These are phyloP conservation scores for Galaxias olidus DNA, from an alignment of 2,797 vertebrate genomes.

Conservation along the genomic window DNA sequence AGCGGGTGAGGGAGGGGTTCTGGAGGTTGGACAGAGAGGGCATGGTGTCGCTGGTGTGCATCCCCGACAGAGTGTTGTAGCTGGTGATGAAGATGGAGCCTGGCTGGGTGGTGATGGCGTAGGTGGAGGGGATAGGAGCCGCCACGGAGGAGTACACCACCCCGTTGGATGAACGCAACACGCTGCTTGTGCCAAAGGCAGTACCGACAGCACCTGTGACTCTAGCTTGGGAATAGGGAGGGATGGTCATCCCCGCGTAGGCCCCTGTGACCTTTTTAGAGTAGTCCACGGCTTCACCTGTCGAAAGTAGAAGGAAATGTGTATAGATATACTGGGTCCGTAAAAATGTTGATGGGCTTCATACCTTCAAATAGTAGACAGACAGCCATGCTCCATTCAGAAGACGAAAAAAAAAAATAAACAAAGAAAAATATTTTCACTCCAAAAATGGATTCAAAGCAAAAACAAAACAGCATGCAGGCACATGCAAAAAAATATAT, in stretches of 20 bases:
- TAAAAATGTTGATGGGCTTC: slow-evolving; percentile 42
- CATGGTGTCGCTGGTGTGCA: slow-evolving; percentile 88
- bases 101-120: slow-evolving; percentile 97
- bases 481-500: slow-evolving; percentile 80
- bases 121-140: slow-evolving; percentile 91
- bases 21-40: slow-evolving; percentile 87
- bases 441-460: slow-evolving; percentile 69
- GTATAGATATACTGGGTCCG: slow-evolving; percentile 75
- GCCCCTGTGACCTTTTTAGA: slow-evolving; percentile 90
- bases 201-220: slow-evolving; percentile 78
- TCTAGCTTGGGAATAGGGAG: slow-evolving; percentile 94
- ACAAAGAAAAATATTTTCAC: slow-evolving; percentile 61
- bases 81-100: slow-evolving; percentile 96
- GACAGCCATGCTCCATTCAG: slow-evolving; percentile 78
- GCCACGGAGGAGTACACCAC: slow-evolving; percentile 97
- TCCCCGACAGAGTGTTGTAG: slow-evolving; percentile 84
- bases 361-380: slow-evolving; percentile 50
- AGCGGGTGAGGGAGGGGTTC: slow-evolving; percentile 86
- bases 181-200: slow-evolving; percentile 87
- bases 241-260: slow-evolving; percentile 87
- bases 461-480: slow-evolving; percentile 86
- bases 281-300: slow-evolving; percentile 99
- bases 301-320: slow-evolving; percentile 87
- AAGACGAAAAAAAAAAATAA: slow-evolving; percentile 68
- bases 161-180: slow-evolving; percentile 94